Percentiles rank a stretch among this genome's conserved stretches.
Conservation (phyloP, 2,797 vertebrate species). For the Threskiornis aethiopicus region DNA sequence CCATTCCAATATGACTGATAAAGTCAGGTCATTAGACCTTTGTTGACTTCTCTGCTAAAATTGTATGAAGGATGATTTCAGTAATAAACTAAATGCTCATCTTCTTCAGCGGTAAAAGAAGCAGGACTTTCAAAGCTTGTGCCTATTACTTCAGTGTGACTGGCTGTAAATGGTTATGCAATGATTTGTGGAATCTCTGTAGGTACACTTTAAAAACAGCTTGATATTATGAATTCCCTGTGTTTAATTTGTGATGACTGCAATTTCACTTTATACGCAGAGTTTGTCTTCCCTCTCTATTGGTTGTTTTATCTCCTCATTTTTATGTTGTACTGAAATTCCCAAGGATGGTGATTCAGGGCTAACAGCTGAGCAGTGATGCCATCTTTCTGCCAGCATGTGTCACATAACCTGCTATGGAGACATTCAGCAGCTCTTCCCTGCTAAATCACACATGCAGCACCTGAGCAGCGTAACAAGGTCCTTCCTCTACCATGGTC, state of each 20-base stretch:
- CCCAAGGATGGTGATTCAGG: background rate
- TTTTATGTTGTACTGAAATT: background rate
- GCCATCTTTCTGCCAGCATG: constrained; percentile 30
- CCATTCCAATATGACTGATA: background rate
- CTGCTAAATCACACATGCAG: background rate
- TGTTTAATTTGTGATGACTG: background rate
- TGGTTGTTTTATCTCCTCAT: background rate
- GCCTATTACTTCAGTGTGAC: background rate
- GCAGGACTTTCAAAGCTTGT: background rate
- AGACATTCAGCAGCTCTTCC: background rate
- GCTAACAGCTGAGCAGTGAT: constrained; percentile 7
- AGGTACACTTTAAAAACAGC: background rate
- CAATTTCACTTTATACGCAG: background rate
- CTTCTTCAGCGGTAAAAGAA: background rate
- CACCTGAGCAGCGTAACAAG: background rate
- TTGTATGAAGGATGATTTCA: background rate
- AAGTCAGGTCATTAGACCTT: background rate
- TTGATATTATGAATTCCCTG: background rate
- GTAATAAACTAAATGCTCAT: background rate
- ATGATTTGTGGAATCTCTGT: background rate
- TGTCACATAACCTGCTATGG: background rate
- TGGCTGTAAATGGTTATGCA: background rate
- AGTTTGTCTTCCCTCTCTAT: background rate
- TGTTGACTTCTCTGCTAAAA: background rate
- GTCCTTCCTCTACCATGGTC: background rate